These are phyloP conservation scores for Triops cancriformis DNA, from an alignment of 1,140 invertebrate species.

Conservation along the genomic window DNA sequence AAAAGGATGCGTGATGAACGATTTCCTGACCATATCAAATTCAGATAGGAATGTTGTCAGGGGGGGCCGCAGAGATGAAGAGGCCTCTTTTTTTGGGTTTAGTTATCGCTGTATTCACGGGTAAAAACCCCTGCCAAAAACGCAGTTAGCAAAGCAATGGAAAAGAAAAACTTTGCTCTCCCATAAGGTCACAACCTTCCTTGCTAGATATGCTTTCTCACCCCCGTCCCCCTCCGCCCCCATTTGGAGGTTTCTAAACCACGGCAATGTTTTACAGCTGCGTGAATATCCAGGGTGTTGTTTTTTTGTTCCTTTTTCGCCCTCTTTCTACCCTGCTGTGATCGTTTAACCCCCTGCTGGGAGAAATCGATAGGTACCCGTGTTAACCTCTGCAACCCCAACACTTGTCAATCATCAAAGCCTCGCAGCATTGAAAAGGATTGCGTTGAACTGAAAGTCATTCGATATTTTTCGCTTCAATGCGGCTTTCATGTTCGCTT, in stretches of 20 bases:
- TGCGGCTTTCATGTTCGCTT: background rate
- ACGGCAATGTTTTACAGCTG: constrained; percentile 5
- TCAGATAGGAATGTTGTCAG: constrained; percentile 10
- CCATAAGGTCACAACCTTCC: background rate
- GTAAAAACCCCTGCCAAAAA: background rate
- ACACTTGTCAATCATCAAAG: constrained; percentile 10
- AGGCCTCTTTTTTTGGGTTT: background rate
- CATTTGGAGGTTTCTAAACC: background rate
- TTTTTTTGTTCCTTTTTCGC: background rate
- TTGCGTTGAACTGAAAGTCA: constrained; percentile 10
- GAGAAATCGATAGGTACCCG: constrained; percentile 9
- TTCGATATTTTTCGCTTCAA: constrained; percentile 5
- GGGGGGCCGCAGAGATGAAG: background rate
- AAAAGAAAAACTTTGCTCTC: background rate
- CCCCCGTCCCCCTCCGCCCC: background rate
- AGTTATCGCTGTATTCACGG: background rate
- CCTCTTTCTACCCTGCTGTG: constrained; percentile 7
- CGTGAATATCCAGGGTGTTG: background rate
- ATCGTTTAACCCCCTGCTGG: constrained; percentile 1
- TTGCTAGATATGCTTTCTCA: background rate
- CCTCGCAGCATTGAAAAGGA: background rate
- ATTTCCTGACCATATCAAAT: constrained; percentile 14
- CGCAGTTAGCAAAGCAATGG: background rate
- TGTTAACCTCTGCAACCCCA: background rate
- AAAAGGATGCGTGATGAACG: constrained; percentile 13